Percentiles rank a stretch among this genome's conserved stretches.
Evolutionary conservation across 1,140 invertebrate genomes (phyloP).

Genomic region (Planococcus citri): DNA sequence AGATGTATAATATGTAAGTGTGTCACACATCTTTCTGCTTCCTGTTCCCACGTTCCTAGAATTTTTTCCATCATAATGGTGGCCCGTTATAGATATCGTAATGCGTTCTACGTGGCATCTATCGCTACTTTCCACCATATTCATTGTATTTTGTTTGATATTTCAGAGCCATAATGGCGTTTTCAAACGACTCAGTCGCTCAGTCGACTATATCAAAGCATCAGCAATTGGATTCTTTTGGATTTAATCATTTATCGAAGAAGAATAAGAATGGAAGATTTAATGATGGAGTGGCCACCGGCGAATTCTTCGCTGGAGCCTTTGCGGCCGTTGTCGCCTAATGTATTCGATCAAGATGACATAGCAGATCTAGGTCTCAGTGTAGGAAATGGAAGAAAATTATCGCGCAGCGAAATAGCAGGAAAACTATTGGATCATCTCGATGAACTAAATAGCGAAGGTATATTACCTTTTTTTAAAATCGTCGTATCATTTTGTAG

Average conservation of each 20-base stretch:
- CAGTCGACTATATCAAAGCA: constrained; percentile 2
- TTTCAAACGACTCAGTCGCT: constrained; percentile 22
- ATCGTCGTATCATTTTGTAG: background rate
- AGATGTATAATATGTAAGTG: too few relatives aligned
- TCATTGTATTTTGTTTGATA: constrained; percentile 10
- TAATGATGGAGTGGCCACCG: background rate
- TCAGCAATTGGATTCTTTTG: background rate
- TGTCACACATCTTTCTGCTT: too few relatives aligned
- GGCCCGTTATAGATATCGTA: too few relatives aligned
- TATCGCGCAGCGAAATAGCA: constrained; percentile 24
- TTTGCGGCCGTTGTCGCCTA: constrained; percentile 11
- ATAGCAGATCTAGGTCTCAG: background rate
- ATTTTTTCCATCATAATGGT: too few relatives aligned
- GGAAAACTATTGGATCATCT: constrained; percentile 23
- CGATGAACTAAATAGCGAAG: constrained; percentile 23
- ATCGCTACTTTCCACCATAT: too few relatives aligned
- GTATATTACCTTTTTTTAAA: background rate
- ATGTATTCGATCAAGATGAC: background rate
- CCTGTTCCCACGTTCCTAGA: too few relatives aligned
- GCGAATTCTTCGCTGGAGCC: background rate
- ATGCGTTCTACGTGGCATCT: too few relatives aligned
- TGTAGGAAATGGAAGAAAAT: constrained; percentile 16
- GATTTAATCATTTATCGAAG: background rate
- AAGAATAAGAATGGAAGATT: background rate
- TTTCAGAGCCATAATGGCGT: constrained; percentile 28